Evolutionary conservation across 2,113 vertebrate species (phyloP), one percentile per base, ranked within the genome.

Genomic region (Chauna torquata): DNA sequence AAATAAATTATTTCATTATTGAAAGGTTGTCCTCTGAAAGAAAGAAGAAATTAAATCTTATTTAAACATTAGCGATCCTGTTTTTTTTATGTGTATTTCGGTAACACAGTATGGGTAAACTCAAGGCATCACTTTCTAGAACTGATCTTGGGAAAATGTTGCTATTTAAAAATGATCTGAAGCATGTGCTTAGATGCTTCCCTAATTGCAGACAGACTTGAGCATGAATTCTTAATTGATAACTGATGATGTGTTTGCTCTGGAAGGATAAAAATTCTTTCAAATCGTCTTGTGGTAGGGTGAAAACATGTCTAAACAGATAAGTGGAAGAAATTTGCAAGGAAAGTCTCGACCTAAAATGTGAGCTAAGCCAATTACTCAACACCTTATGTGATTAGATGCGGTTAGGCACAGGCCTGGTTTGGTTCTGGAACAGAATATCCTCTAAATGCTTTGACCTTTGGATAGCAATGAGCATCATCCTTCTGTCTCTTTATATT

Each of bases 401-500:
- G 52, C 42, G 69, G 91, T 86, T 61, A 87, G 38, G 38, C 68
- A 36, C 71, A 90, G 69, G n/a, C 52, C 76, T 78, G 14, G 12
- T 74, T 76, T 84, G 78, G 40, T 82, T 71, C 92, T 95, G 76
- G 75, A 80, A 75, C 40, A 77, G 61, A 79, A 88, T 82, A 65
- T 88, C 61, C 91, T 86, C 57, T 77, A 92, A 94, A 87, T 50
- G 45, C 85, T 92, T 85, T 86, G 79, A 91, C 92, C 75, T 71
- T 85, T 81, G 22, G 71, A 79, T 55, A 62, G 80, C 66, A 66
- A 12, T 79, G 88, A 69, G 69, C 86, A 91, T 95, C 83, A 52
- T 94, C 93, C 70, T 82, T 96, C 82, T 96, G 77, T 91, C 94
- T 97, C 86, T 90, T 96, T 96, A 69, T 59, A 45, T 97, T 97